Conservation (phyloP, 2,888 invertebrate genomes). For the Operophtera brumata region DNA sequence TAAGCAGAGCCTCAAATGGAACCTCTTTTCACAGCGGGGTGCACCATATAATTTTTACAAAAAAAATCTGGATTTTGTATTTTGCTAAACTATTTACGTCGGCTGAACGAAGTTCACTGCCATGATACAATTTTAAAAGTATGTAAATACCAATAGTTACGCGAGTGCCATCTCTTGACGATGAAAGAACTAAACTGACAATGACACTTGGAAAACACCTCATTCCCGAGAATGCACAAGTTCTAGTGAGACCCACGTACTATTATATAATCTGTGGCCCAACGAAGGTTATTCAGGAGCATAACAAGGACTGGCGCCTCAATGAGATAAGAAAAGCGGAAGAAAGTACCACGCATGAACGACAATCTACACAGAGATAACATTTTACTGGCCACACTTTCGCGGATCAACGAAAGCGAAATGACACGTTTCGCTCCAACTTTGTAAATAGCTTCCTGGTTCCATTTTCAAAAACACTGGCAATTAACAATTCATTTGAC, state of each 20-base stretch:
- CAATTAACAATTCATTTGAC: conserved; percentile 20
- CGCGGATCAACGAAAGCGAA: conserved; percentile 49
- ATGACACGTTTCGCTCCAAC: conserved; percentile 49
- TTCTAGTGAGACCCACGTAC: conserved; percentile 32
- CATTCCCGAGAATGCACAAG: conserved; percentile 37
- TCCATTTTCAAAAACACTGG: conserved; percentile 40
- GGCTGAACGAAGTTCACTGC: too few relatives aligned
- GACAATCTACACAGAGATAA: conserved; percentile 32
- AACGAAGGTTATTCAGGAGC: conserved; percentile 35
- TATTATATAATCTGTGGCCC: too few relatives aligned
- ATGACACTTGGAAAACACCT: too few relatives aligned
- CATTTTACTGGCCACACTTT: conserved; percentile 41
- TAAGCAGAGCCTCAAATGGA: too few relatives aligned
- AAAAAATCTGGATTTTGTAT: too few relatives aligned
- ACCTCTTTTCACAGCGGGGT: too few relatives aligned
- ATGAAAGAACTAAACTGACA: too few relatives aligned
- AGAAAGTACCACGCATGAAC: conserved; percentile 15
- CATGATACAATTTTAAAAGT: too few relatives aligned
- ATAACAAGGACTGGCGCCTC: conserved; percentile 27
- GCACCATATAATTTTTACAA: too few relatives aligned
- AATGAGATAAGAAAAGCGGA: conserved; percentile 15
- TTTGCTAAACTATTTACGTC: too few relatives aligned
- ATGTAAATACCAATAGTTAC: too few relatives aligned
- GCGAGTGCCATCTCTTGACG: too few relatives aligned
- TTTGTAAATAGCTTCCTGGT: conserved; percentile 52